Conservation (phyloP, 2,113 vertebrate genomes). For the Zosterops japonicus region DNA sequence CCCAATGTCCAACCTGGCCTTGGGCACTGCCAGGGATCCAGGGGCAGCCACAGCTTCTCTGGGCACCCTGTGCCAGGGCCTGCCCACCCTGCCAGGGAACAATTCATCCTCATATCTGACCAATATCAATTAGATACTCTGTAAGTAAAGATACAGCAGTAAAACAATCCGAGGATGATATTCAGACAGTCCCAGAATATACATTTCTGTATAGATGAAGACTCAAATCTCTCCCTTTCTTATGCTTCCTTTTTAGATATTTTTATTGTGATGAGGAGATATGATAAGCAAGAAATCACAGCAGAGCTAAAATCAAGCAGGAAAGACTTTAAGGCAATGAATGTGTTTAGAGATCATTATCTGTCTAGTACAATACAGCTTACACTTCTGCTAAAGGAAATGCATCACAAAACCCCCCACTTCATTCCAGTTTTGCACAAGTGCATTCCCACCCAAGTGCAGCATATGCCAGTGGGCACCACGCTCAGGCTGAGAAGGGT, state of each 20-base stretch:
- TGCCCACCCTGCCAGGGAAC: not conserved
- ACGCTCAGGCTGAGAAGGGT: conserved; percentile 22
- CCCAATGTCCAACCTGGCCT: not conserved
- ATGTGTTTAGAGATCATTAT: not conserved
- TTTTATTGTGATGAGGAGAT: not conserved
- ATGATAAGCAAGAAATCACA: conserved; percentile 25
- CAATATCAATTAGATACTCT: not conserved
- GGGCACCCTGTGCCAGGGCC: not conserved
- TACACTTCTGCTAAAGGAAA: not conserved
- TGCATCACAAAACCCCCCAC: not conserved
- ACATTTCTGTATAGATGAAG: not conserved
- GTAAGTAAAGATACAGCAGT: not conserved
- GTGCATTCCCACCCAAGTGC: not conserved
- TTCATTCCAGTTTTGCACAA: not conserved
- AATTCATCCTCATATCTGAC: not conserved
- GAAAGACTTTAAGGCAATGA: not conserved
- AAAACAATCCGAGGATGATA: not conserved
- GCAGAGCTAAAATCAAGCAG: not conserved
- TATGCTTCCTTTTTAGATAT: conserved; percentile 1
- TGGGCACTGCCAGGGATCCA: not conserved
- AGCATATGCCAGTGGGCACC: conserved; percentile 9
- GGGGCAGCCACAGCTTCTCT: not conserved
- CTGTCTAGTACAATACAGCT: not conserved
- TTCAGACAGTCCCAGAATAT: not conserved
- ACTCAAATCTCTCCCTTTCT: not conserved